Conservation (phyloP, 1,140 invertebrate genomes). For the Gryon sp. region DNA sequence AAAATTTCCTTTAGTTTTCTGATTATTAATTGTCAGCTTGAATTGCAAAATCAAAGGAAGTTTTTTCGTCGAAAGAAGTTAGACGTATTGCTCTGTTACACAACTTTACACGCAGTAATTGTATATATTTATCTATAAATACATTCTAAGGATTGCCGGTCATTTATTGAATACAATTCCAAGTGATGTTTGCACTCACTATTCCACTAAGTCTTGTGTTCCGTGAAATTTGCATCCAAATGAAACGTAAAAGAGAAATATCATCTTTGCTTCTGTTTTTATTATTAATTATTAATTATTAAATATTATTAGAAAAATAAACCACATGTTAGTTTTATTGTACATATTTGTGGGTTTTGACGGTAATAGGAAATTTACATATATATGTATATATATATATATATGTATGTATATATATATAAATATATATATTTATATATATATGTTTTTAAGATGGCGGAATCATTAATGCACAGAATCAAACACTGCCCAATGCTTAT, state of each 20-base stretch:
- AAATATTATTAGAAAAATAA: too few species aligned
- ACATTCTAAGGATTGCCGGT: conserved; percentile 48
- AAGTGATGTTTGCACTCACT: conserved; percentile 19
- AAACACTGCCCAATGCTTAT: conserved; percentile 58
- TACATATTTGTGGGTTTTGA: too few species aligned
- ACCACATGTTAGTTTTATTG: too few species aligned
- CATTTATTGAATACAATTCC: conserved; percentile 55
- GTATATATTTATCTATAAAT: conserved; percentile 53
- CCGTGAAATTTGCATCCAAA: background rate
- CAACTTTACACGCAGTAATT: too few species aligned
- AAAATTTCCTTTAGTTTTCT: too few species aligned
- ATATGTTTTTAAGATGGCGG: conserved; percentile 53
- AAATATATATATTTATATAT: conserved; percentile 35
- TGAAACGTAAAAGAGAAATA: background rate
- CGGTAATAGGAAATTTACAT: too few species aligned
- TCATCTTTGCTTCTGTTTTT: background rate
- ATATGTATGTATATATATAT: too few species aligned
- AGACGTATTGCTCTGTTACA: too few species aligned
- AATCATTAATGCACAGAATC: conserved; percentile 56
- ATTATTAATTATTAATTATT: background rate
- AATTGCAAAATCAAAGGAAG: too few species aligned
- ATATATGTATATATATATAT: background rate
- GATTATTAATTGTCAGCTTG: too few species aligned
- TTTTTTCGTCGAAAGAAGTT: background rate
- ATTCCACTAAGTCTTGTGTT: conserved; percentile 52